Percentiles rank a stretch among this genome's conserved stretches.
These are phyloP conservation scores for Trialeurodes vaporariorum DNA, from an alignment of 1,140 invertebrate species.

Conservation along the genomic window DNA sequence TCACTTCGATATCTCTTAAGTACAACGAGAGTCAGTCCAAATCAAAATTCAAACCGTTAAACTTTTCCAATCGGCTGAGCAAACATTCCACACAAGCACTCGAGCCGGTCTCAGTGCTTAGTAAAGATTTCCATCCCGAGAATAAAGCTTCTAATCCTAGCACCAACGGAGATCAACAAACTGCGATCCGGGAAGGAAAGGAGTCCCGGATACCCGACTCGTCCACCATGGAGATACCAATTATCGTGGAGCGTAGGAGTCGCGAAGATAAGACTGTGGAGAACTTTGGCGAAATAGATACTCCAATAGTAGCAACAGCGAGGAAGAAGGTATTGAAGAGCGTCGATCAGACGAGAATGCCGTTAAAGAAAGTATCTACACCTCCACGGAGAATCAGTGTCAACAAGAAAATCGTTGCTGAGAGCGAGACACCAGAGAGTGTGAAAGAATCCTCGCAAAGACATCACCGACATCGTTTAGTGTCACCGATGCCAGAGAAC, in stretches of 20 bases:
- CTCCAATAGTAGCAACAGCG: too few species aligned
- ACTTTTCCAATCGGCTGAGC: background rate
- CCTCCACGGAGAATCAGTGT: background rate
- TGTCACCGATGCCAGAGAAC: background rate
- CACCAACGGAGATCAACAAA: background rate
- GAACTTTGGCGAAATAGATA: too few species aligned
- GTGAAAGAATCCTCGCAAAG: too few species aligned
- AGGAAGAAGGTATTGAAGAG: background rate
- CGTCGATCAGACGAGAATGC: background rate
- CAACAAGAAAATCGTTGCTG: background rate
- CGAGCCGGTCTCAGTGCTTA: background rate
- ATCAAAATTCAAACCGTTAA: slow-evolving; percentile 4
- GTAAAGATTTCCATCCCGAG: background rate
- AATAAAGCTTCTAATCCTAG: background rate
- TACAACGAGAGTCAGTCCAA: slow-evolving; percentile 7
- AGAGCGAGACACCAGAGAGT: too few species aligned
- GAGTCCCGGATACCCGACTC: too few species aligned
- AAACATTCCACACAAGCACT: background rate
- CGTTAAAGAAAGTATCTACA: background rate
- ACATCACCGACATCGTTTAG: background rate
- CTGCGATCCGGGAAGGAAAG: background rate
- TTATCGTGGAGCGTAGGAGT: too few species aligned
- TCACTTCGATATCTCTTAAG: slow-evolving; percentile 13
- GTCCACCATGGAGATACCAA: too few species aligned
- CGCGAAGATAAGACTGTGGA: too few species aligned